Base-by-base conservation (phyloP, 2,113 vertebrate species). In the Dermatemys mawii region DNA sequence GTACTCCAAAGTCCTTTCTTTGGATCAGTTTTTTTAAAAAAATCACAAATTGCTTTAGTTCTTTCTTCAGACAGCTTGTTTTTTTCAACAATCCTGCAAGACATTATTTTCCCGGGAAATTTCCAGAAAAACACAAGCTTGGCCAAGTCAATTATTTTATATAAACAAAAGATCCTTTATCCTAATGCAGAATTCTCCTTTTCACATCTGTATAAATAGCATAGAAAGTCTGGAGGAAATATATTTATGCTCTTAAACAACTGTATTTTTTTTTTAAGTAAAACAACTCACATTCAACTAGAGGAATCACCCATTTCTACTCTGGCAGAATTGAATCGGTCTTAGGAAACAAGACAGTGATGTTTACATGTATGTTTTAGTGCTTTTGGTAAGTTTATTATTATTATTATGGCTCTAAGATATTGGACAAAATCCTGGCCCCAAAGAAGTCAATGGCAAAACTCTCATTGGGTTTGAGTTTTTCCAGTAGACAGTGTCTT, bases 21-120 rank as follows among this genome's bases (percentile, higher is more conserved):
- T 85, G 81, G 82, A 93, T 87, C 0, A 70, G 11, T 8, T 49
- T 4, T 84, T 89, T 54, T n/a, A n/a, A 50, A 86, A 81, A 26
- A 48, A 27, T 26, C 60, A 3, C 6, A 81, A 63, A 78, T 51
- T 83, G 63, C 14, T 89, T 91, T 81, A 60, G 57, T 76, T 17
- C 0, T 76, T 88, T n/a, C 78, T 17, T 48, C n/a, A 76, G 12
- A 83, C 55, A 78, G 84, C 49, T 14, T 24, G 53, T 11, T 5
- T 79, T 93, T 93, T 89, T 9, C 44, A 89, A 89, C 27, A 60
- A 22, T 1, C 4, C 50, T 50, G n/a, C 60, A 63, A 93, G 27
- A 76, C 82, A 83, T 89, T 87, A 73, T 83, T 88, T 92, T 92
- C 57, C 70, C 10, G 51, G 83, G 50, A 57, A 81, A 91, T 90